These are phyloP conservation scores for Chiloscyllium punctatum DNA, from an alignment of 2,797 vertebrate genomes.

Conservation along the genomic window DNA sequence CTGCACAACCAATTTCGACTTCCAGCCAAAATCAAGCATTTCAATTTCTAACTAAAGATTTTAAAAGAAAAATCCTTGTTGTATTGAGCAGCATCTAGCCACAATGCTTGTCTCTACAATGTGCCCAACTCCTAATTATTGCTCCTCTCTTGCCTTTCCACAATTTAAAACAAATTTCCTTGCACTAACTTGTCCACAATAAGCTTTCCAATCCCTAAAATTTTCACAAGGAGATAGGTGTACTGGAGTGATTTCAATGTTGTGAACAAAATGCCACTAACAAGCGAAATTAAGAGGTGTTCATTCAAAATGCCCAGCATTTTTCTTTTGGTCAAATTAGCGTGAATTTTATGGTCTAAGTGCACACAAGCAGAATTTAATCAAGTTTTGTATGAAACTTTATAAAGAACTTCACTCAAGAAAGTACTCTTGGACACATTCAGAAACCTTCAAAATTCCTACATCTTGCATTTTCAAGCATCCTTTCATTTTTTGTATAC, in stretches of 20 bases:
- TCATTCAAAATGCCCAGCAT: not conserved
- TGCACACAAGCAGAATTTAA: not conserved
- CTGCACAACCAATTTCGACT: not conserved
- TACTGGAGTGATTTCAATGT: not conserved
- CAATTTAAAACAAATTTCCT: not conserved
- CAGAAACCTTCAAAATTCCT: not conserved
- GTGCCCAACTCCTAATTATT: not conserved
- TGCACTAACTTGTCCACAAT: not conserved
- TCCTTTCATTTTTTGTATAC: not conserved
- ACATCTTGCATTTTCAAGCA: slow-evolving; percentile 7
- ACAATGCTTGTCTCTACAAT: not conserved
- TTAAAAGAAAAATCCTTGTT: not conserved
- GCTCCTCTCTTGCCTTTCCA: not conserved
- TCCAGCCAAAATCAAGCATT: not conserved
- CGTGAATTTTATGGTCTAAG: not conserved
- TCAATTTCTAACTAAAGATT: no score
- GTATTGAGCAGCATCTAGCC: not conserved
- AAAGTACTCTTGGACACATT: not conserved
- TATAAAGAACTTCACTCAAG: not conserved
- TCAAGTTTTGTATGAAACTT: not conserved
- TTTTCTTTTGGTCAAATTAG: slow-evolving; percentile 6
- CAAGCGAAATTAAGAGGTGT: not conserved
- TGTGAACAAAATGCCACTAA: not conserved
- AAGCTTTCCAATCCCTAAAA: not conserved
- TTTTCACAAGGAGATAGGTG: not conserved